These are phyloP conservation scores for Lordiphosa fenestrarum DNA, from an alignment of 2,888 invertebrate species.

Conservation along the genomic window DNA sequence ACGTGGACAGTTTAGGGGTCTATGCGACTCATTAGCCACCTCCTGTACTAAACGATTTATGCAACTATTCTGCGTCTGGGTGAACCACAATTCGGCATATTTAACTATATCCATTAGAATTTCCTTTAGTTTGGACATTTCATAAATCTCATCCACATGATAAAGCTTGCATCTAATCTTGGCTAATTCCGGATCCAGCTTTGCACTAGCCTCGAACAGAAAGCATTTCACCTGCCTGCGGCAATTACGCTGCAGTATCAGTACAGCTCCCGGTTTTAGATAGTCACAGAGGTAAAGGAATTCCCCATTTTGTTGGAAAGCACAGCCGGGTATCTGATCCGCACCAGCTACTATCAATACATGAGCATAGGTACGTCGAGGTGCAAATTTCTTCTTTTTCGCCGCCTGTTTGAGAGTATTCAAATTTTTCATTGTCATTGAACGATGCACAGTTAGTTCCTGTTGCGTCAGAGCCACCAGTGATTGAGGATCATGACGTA, in stretches of 20 bases:
- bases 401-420: slow-evolving; percentile 8
- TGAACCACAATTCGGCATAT: slow-evolving; percentile 1
- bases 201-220: slow-evolving; percentile 28
- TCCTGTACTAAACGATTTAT: slow-evolving; percentile 23
- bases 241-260: slow-evolving; percentile 34
- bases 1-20: slow-evolving; percentile 29
- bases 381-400: not conserved
- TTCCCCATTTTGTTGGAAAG: slow-evolving; percentile 34
- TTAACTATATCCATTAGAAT: slow-evolving; percentile 10
- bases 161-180: slow-evolving; percentile 24
- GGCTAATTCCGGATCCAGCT: slow-evolving; percentile 11
- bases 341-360: slow-evolving; percentile 40
- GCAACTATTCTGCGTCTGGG: not conserved
- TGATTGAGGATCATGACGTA: slow-evolving; percentile 13
- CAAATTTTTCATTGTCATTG: slow-evolving; percentile 21
- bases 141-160: slow-evolving; percentile 42
- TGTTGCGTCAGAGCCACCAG: slow-evolving; percentile 4
- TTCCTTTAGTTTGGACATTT: slow-evolving; percentile 14
- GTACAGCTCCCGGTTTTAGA: slow-evolving; percentile 29
- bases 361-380: slow-evolving; percentile 25
- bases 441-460: slow-evolving; percentile 33
- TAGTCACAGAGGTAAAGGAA: slow-evolving; percentile 54
- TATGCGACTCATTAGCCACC: slow-evolving; percentile 17
- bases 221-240: slow-evolving; percentile 16
- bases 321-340: not conserved